Evolutionary conservation across 2,797 vertebrate species (phyloP), one percentile per base, ranked within the genome.

Genomic region (Bufotes viridis): DNA sequence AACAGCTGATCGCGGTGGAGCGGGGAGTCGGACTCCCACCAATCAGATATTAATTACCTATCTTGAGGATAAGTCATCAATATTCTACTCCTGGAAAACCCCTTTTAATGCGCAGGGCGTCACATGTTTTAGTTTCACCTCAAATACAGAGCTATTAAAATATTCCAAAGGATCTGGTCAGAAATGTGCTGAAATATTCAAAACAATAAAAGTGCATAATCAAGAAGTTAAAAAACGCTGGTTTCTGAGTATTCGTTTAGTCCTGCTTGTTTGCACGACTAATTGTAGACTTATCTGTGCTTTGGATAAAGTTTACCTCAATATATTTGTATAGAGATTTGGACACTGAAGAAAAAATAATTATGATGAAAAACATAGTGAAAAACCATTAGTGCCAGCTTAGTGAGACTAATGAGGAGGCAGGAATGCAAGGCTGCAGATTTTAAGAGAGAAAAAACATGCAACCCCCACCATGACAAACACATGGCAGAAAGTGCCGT

Each of bases 261-360:
- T 51, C 8, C 5, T 10, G 55, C 69, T 81, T 74, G 72, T 84
- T 84, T 84, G 22, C 29, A 51, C 12, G 24, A 24, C 65, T 75
- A 51, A 75, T 75, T 34, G 17, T 10, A 63, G 58, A 61, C 5
- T 57, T 60, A 60, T 84, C 29, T 22, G 29, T n/a, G 17, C 53
- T 60, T n/a, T 58, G 53, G 1, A 60, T 58, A 51, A 51, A 0
- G 57, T 76, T 76, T 51, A 76, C 2, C 17, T 84, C 13, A 18
- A 61, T 84, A 26, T 53, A 49, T 75, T 80, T 76, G 55, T 61
- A 22, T 18, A 75, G 22, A 84, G 57, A 84, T 76, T n/a, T 76
- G 11, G 26, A n/a, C 10, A 57, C 20, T 74, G 67, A 84, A 70
- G 13, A 61, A 70, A 51, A n/a, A 51, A 75, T 51, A 4, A 53